Conservation (phyloP, 2,797 vertebrate genomes). For the Rhadinocentrus ornatus region DNA sequence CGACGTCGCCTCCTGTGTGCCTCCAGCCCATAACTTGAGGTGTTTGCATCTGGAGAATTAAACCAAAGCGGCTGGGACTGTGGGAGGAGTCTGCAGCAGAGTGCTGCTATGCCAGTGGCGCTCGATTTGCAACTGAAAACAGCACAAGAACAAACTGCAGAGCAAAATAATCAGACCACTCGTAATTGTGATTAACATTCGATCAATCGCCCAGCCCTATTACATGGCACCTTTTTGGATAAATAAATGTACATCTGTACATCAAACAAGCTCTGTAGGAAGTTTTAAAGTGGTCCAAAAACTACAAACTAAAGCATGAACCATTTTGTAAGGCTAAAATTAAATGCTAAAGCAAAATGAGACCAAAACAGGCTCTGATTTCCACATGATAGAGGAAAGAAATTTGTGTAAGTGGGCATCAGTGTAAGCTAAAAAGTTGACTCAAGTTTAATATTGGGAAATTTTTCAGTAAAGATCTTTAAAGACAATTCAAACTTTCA, state of each 20-base stretch:
- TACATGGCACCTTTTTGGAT: not conserved
- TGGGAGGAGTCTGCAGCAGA: no score
- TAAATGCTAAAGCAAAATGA: not conserved
- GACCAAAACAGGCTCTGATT: not conserved
- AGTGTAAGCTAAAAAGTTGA: not conserved
- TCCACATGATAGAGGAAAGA: no score
- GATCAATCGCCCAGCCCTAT: no score
- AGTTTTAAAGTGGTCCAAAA: not conserved
- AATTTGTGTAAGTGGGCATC: not conserved
- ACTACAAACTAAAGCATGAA: not conserved
- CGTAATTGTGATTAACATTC: no score
- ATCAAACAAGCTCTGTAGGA: not conserved
- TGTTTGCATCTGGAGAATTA: no score
- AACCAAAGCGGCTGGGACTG: no score
- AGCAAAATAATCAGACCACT: no score
- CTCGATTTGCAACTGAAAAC: no score
- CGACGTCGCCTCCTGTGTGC: no score
- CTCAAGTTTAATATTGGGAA: not conserved
- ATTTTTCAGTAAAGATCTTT: not conserved
- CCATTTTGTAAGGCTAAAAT: not conserved
- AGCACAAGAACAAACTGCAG: no score
- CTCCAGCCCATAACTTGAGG: no score
- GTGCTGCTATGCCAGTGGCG: no score
- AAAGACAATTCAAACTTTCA: not conserved
- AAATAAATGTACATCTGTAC: not conserved